phyloP scores from a whole-genome alignment of 1,140 invertebrate species.

The Ylistrum balloti region DNA sequence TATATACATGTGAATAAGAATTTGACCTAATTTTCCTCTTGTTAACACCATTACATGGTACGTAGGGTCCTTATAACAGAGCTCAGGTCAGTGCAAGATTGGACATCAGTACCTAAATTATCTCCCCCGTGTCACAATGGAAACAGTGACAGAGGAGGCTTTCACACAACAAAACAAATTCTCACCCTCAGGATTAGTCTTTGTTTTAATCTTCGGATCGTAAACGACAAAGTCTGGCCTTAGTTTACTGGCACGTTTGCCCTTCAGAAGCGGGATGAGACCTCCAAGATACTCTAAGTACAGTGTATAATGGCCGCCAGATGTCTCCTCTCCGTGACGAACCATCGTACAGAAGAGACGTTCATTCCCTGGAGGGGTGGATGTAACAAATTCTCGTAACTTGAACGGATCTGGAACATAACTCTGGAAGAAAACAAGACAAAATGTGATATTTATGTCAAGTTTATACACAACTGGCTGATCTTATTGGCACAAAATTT shows the following conservation, averaged over 20 bases:
- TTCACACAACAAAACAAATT: background rate
- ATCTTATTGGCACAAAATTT: too few species aligned
- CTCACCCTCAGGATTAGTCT: slow-evolving; percentile 61
- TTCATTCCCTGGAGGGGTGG: slow-evolving; percentile 91
- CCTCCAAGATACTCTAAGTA: slow-evolving; percentile 98
- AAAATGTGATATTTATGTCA: background rate
- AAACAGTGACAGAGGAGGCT: background rate
- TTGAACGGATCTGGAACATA: slow-evolving; percentile 95
- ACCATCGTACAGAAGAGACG: slow-evolving; percentile 98
- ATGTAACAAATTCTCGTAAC: slow-evolving; percentile 95
- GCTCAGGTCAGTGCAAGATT: too few species aligned
- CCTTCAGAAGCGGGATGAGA: slow-evolving; percentile 96
- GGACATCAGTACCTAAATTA: background rate
- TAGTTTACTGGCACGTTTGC: slow-evolving; percentile 97
- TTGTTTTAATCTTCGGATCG: slow-evolving; percentile 87
- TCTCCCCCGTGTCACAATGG: background rate
- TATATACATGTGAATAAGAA: too few species aligned
- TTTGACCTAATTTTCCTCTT: too few species aligned
- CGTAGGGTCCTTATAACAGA: too few species aligned
- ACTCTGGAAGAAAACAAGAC: slow-evolving; percentile 86
- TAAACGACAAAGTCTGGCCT: slow-evolving; percentile 99
- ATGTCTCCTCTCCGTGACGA: slow-evolving; percentile 91
- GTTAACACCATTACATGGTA: too few species aligned
- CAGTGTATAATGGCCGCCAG: slow-evolving; percentile 94
- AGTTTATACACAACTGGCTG: background rate